A percentile compares a stretch with the other conserved stretches of the same genome.
Evolutionary conservation across 2,888 invertebrate species (phyloP).

Genomic region (Catocala nupta): DNA sequence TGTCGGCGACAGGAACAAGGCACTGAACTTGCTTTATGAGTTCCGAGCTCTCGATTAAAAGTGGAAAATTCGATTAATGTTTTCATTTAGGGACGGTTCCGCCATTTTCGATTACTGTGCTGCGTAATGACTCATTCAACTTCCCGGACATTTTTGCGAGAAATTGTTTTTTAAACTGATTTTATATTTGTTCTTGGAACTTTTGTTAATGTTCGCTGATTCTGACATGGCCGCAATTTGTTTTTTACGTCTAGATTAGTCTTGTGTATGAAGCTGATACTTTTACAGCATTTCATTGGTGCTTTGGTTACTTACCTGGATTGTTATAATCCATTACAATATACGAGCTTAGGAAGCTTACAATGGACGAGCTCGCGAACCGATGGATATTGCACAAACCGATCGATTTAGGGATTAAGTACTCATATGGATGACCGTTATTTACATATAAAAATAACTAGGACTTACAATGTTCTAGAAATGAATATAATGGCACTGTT

Average conservation of each 20-base stretch:
- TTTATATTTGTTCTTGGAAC: constrained; percentile 33
- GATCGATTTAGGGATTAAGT: constrained; percentile 2
- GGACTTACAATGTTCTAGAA: background rate
- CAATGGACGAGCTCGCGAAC: background rate
- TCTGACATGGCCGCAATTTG: background rate
- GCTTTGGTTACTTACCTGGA: background rate
- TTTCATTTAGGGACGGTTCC: constrained; percentile 57
- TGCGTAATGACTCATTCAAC: constrained; percentile 57
- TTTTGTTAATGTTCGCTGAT: constrained; percentile 8
- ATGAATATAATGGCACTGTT: too few species aligned
- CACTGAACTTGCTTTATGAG: constrained; percentile 68
- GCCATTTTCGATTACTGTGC: constrained; percentile 52
- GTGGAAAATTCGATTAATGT: constrained; percentile 73
- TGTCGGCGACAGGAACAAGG: constrained; percentile 68
- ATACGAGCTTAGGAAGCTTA: background rate
- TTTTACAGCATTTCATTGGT: background rate
- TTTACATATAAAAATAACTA: constrained; percentile 10
- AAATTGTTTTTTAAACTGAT: constrained; percentile 37
- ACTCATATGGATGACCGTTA: background rate
- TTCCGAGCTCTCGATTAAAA: constrained; percentile 71
- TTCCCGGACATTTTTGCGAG: constrained; percentile 42
- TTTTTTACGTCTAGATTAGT: constrained; percentile 6
- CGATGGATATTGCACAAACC: constrained; percentile 11
- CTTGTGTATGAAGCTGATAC: background rate
- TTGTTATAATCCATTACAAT: constrained; percentile 8